Evolutionary conservation across 2,888 invertebrate genomes (phyloP).

Genomic region (Horisme vitalbata): DNA sequence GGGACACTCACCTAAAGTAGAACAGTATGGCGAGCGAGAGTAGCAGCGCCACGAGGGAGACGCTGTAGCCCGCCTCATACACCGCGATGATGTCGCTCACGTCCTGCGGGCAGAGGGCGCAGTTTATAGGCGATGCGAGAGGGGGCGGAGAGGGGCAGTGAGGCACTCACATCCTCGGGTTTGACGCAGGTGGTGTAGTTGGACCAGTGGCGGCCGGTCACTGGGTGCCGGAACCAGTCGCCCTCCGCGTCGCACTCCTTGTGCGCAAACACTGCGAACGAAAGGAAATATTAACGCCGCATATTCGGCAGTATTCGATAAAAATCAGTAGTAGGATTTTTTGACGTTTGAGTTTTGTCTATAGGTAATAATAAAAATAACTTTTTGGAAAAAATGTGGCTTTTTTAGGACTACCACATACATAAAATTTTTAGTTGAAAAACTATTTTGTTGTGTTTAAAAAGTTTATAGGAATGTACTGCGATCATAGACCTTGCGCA

Average conservation of each 20-base stretch:
- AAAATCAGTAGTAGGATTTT: too few species aligned
- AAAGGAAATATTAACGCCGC: background rate
- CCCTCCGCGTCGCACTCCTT: conserved; percentile 91
- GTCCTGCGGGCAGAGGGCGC: conserved; percentile 49
- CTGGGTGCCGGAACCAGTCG: conserved; percentile 92
- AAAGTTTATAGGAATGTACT: too few species aligned
- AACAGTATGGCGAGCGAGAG: conserved; percentile 91
- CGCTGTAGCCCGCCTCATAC: conserved; percentile 93
- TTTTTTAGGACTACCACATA: too few species aligned
- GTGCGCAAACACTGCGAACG: conserved; percentile 87
- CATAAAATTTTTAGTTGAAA: too few species aligned
- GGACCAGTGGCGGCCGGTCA: conserved; percentile 90
- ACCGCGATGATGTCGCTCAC: conserved; percentile 86
- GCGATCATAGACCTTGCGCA: too few species aligned
- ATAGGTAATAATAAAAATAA: too few species aligned
- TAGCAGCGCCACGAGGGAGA: conserved; percentile 92
- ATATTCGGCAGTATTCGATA: too few species aligned
- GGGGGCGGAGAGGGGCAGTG: background rate
- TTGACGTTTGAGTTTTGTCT: too few species aligned
- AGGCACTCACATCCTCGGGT: conserved; percentile 50
- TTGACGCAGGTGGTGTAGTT: conserved; percentile 95
- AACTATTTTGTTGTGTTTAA: too few species aligned
- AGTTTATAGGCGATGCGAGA: background rate
- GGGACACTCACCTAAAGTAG: conserved; percentile 91
- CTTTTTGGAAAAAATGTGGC: too few species aligned